These are phyloP conservation scores for Grantiella picta DNA, from an alignment of 2,113 vertebrate genomes.

Conservation along the genomic window DNA sequence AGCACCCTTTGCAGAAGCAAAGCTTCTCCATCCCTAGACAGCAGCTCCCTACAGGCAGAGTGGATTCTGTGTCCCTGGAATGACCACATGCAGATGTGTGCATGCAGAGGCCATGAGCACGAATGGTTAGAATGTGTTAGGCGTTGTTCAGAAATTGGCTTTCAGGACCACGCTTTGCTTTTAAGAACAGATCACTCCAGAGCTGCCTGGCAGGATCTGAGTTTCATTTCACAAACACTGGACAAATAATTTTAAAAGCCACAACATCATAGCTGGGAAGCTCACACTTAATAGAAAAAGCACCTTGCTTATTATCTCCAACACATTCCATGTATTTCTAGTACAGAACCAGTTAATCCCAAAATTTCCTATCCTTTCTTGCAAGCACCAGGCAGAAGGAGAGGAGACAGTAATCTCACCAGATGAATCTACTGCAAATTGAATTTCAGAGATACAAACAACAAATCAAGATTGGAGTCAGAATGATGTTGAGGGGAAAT, in stretches of 20 bases:
- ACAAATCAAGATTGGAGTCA: not conserved
- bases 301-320: not conserved
- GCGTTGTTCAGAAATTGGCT: not conserved
- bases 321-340: not conserved
- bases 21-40: not conserved
- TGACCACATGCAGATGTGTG: accelerated
- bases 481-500: not conserved
- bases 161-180: not conserved
- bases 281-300: not conserved
- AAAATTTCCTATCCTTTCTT: not conserved
- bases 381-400: not conserved
- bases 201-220: not conserved
- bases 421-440: not conserved
- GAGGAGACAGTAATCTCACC: not conserved
- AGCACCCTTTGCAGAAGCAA: not conserved
- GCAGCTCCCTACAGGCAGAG: not conserved
- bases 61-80: not conserved
- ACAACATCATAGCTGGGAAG: not conserved
- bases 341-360: not conserved
- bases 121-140: accelerated
- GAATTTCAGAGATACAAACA: not conserved
- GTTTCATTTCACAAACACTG: not conserved
- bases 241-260: not conserved
- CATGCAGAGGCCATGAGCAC: not conserved
- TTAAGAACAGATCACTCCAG: not conserved